These are phyloP conservation scores for Chelonus insularis DNA, from an alignment of 1,140 invertebrate species.

Conservation along the genomic window DNA sequence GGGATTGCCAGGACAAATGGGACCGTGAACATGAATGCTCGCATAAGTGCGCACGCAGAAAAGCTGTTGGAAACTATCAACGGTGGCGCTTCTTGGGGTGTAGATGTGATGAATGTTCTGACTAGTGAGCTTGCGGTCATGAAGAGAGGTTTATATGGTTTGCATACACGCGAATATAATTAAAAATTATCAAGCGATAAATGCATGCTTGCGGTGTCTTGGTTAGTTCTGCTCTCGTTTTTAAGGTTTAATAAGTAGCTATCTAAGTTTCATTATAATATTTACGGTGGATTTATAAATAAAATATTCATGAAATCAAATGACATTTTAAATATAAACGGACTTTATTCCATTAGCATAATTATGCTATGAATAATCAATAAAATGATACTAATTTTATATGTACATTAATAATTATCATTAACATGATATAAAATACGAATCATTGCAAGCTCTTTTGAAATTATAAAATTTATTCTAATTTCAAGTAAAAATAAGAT, in stretches of 20 bases:
- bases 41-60: too few relatives aligned
- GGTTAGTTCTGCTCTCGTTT: neutral
- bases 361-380: too few relatives aligned
- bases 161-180: constrained; percentile 41
- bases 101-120: constrained; percentile 17
- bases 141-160: neutral
- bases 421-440: too few relatives aligned
- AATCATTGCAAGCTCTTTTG: too few relatives aligned
- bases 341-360: too few relatives aligned
- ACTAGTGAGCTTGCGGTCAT: neutral
- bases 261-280: constrained; percentile 26
- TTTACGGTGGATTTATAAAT: constrained; percentile 18
- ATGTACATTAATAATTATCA: too few relatives aligned
- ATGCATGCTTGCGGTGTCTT: neutral
- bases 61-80: too few relatives aligned
- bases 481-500: too few relatives aligned
- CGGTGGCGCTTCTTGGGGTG: neutral
- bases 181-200: constrained; percentile 45
- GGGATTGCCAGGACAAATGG: too few relatives aligned
- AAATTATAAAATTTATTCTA: too few relatives aligned
- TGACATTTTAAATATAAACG: neutral
- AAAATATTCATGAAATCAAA: constrained; percentile 1
- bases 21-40: neutral
- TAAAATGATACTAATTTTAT: too few relatives aligned
- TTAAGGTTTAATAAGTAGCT: too few relatives aligned